Evolutionary conservation across 2,888 invertebrate genomes (phyloP).

Genomic region (Cheilosia vernalis): DNA sequence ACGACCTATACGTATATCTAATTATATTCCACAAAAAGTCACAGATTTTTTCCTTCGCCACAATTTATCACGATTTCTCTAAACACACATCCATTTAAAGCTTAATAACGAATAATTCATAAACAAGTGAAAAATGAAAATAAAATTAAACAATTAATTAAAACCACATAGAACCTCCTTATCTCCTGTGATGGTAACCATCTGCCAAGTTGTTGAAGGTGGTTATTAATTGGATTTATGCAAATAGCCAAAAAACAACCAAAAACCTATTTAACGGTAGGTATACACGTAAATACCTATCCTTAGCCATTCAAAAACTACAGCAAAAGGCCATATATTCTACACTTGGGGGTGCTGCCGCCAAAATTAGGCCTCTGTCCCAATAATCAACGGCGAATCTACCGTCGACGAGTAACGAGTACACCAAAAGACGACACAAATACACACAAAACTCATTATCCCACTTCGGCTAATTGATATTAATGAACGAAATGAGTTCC

Average conservation of each 20-base stretch:
- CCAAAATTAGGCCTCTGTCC: background rate
- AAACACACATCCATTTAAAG: conserved; percentile 51
- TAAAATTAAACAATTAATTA: background rate
- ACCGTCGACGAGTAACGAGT: background rate
- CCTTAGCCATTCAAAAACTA: background rate
- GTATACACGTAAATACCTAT: no score
- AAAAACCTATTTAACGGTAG: conserved; percentile 6
- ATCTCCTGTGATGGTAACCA: conserved; percentile 41
- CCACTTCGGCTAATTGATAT: conserved; percentile 68
- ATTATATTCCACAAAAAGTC: conserved; percentile 51
- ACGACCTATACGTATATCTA: no score
- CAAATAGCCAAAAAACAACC: conserved; percentile 24
- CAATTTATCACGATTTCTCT: conserved; percentile 40
- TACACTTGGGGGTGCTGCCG: background rate
- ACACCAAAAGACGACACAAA: background rate
- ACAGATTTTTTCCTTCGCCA: conserved; percentile 3
- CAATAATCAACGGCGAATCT: background rate
- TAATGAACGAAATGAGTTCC: conserved; percentile 67
- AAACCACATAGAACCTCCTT: conserved; percentile 25
- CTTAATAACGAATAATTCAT: conserved; percentile 48
- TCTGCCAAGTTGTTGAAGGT: conserved; percentile 46
- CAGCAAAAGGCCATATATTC: background rate
- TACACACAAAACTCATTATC: conserved; percentile 65
- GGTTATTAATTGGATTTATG: conserved; percentile 70
- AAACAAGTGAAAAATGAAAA: background rate